phyloP scores from a whole-genome alignment of 2,113 vertebrate genomes.

The Cynocephalus volans region DNA sequence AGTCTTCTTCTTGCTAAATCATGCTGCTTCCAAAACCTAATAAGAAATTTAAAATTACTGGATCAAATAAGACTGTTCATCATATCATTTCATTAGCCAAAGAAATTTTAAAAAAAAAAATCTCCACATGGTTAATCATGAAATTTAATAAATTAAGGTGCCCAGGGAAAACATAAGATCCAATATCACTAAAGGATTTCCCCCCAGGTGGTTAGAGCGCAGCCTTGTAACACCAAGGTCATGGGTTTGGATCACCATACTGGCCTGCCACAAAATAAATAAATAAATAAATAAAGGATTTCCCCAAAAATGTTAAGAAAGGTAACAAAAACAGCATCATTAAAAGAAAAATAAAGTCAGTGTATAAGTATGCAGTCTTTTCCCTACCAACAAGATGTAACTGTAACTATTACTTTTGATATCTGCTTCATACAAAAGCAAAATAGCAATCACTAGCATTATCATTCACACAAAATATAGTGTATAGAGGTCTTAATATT shows the following conservation, averaged over 20 bases:
- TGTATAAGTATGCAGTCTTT: conserved; percentile 13
- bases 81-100: conserved; percentile 2
- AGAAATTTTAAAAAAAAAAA: conserved; percentile 36
- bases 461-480: conserved; percentile 30
- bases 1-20: neutral
- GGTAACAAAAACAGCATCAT: neutral
- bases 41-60: conserved; percentile 38
- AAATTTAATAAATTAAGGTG: conserved; percentile 54
- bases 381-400: neutral
- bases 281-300: no score
- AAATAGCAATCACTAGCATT: conserved; percentile 1
- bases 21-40: conserved; percentile 42
- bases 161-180: neutral
- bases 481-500: neutral
- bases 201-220: no score
- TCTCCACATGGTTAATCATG: neutral
- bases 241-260: no score
- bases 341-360: conserved; percentile 18
- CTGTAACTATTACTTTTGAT: neutral
- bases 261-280: no score
- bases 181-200: neutral
- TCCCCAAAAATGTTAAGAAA: neutral
- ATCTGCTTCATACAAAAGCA: conserved; percentile 41
- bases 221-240: no score
- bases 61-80: neutral